Conservation (phyloP, 2,797 vertebrate genomes). For the Gambusia yucatana region DNA sequence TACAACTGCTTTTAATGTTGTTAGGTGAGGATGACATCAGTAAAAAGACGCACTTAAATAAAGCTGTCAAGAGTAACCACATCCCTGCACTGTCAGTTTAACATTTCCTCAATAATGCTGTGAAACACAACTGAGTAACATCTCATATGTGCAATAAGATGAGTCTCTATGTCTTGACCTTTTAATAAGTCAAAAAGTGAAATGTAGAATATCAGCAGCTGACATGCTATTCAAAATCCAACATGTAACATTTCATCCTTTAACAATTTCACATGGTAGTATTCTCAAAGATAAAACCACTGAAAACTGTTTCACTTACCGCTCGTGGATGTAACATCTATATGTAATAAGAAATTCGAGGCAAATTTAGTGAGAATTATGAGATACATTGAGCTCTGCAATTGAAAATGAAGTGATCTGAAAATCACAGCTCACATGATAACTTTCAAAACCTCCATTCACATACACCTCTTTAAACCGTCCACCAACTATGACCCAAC, state of each 20-base stretch:
- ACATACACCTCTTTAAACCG: slow-evolving; percentile 9
- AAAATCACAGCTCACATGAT: slow-evolving; percentile 23
- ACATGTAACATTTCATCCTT: background rate
- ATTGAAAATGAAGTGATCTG: slow-evolving; percentile 14
- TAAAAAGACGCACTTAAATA: background rate
- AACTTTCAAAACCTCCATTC: slow-evolving; percentile 20
- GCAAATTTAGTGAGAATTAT: slow-evolving; percentile 5
- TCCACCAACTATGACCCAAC: slow-evolving; percentile 31
- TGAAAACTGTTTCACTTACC: slow-evolving; percentile 18
- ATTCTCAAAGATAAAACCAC: background rate
- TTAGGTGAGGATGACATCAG: background rate
- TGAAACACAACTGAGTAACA: background rate
- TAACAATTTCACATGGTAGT: slow-evolving; percentile 8
- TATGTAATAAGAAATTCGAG: background rate
- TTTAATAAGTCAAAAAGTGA: background rate
- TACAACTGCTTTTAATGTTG: background rate
- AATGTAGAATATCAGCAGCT: slow-evolving; percentile 10
- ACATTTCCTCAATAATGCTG: background rate
- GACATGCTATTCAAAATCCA: background rate
- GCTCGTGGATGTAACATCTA: slow-evolving; percentile 13
- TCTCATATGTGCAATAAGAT: background rate
- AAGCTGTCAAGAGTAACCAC: background rate
- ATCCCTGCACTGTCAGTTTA: background rate
- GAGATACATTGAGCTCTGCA: slow-evolving; percentile 2
- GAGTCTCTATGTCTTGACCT: background rate